Conservation (phyloP, 2,113 vertebrate species). For the Menura novaehollandiae region DNA sequence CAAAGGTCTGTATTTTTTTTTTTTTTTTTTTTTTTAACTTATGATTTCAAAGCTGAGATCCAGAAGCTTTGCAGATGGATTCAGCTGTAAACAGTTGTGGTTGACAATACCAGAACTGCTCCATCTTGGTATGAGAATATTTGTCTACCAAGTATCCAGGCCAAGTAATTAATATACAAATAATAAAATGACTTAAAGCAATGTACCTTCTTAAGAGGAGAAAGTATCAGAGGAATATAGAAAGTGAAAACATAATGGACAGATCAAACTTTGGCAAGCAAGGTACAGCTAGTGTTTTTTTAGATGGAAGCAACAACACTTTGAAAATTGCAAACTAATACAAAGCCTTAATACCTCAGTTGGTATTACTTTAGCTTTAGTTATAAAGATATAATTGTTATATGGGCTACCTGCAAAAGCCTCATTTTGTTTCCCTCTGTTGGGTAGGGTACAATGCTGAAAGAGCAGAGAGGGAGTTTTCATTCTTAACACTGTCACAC, state of each 20-base stretch:
- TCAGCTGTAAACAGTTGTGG: background rate
- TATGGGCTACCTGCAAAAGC: background rate
- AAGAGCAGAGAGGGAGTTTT: background rate
- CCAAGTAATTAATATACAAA: background rate
- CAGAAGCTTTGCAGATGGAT: background rate
- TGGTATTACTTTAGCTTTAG: background rate
- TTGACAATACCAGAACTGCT: background rate
- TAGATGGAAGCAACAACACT: background rate
- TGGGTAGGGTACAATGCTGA: background rate
- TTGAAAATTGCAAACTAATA: background rate
- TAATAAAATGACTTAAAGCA: background rate
- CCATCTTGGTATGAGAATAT: background rate
- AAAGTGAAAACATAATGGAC: background rate
- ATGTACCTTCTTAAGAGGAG: background rate
- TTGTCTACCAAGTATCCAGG: background rate
- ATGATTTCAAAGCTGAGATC: background rate
- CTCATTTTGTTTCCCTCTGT: background rate
- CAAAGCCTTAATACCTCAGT: background rate
- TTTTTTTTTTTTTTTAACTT: background rate
- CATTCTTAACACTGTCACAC: background rate
- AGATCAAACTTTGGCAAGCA: background rate
- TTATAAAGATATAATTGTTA: background rate
- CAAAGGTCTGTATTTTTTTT: background rate
- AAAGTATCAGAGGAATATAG: background rate
- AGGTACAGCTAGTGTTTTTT: background rate